Percentiles rank a stretch among this genome's conserved stretches.
Conservation (phyloP, 2,797 vertebrate genomes). For the Geotrypetes seraphini region DNA sequence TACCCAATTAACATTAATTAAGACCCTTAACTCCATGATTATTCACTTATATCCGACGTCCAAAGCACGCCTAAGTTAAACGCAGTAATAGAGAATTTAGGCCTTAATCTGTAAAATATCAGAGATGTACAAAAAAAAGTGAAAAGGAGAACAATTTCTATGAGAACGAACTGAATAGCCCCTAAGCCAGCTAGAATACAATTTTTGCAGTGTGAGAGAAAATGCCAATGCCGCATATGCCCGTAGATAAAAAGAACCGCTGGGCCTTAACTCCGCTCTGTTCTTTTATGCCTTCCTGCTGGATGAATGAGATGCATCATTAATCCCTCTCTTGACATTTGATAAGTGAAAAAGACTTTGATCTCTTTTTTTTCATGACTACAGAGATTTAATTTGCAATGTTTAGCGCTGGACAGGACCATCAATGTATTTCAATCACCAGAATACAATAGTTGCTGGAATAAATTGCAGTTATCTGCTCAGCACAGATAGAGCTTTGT, state of each 20-base stretch:
- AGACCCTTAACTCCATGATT: too few relatives aligned
- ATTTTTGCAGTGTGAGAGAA: not conserved
- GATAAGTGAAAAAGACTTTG: not conserved
- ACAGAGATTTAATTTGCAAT: conserved; percentile 9
- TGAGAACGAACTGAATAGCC: too few relatives aligned
- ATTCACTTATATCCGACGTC: too few relatives aligned
- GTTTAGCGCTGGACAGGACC: conserved; percentile 1
- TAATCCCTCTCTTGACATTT: conserved; percentile 4
- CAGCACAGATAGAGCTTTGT: too few relatives aligned
- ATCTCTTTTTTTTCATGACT: not conserved
- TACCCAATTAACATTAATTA: too few relatives aligned
- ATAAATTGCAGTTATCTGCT: too few relatives aligned
- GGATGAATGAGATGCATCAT: conserved; percentile 7
- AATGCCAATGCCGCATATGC: not conserved
- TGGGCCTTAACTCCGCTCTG: not conserved
- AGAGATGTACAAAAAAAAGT: too few relatives aligned
- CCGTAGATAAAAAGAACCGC: conserved; percentile 1
- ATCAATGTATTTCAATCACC: conserved; percentile 15
- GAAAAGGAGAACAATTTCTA: too few relatives aligned
- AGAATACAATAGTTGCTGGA: conserved; percentile 11
- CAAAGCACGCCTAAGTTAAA: too few relatives aligned
- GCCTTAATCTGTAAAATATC: too few relatives aligned
- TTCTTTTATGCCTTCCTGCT: not conserved
- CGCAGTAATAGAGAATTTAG: too few relatives aligned
- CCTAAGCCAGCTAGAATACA: not conserved